Base-by-base conservation (phyloP, 1,140 invertebrate species). In the Drosophila pseudoobscura region DNA sequence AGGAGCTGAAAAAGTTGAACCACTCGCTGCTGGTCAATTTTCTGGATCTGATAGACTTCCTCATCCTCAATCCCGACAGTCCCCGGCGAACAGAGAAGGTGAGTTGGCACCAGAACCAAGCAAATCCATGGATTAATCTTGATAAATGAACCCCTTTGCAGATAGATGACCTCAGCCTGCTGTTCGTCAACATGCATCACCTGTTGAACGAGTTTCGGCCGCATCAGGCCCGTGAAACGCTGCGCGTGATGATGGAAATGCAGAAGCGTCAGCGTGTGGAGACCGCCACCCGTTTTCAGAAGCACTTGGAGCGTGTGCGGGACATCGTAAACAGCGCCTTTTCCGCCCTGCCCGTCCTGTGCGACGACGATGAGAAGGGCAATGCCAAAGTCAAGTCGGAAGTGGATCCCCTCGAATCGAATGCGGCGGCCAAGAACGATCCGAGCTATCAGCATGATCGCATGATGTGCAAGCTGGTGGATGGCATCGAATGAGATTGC, bases 121-220 rank as follows among this genome's bases (percentile, higher is more conserved):
- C 6, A 17, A 17, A 41, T 22, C 13, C 2, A 31, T 46, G 11
- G 6, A 20, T 8, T 24, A 4, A 45, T 15, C 22, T 17, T 20
- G 35, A 57, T 49, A 46, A 35, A 15, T 61, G 22, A 35, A 15
- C 58, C 13, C 11, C 57, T 89, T 69, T 69, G 2, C 47, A 94
- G 93, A 93, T 96, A 45, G 98, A 99, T 92, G 98, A 99, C 92
- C 92, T 99, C 5, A 99, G 97, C 92, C 92, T 99, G 22, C 92
- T 99, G 17, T 99, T 99, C 92, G 99, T 99, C 69, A 98, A 99
- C 80, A 99, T 99, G 91, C 99, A 99, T 93, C 99, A 99, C 93
- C 93, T 99, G 49, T 93, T 99, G 2, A 99, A 99, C 93, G 98
- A 99, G 93, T 99, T 99, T 90, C 94, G 99, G 80, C 98, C 98